Base-by-base conservation (phyloP, 2,113 vertebrate species). In the Grammomys surdaster region DNA sequence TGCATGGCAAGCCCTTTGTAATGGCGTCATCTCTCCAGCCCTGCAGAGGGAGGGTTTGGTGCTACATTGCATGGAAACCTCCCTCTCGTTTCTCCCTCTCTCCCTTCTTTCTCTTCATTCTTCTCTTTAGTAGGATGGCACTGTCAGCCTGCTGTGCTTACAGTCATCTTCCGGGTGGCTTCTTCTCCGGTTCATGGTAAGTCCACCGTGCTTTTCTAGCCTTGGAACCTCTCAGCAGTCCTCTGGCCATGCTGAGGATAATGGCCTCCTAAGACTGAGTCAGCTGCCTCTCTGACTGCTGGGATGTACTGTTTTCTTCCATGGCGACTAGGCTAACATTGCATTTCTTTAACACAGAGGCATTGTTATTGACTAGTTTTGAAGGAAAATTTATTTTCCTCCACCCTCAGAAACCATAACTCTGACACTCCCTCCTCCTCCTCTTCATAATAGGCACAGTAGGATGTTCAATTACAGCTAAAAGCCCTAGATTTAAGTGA, bases 401-500 rank as follows among this genome's bases (percentile, higher is more conserved):
- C 89, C 16, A 33, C 95, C 91, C 75, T 95, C 72, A 65, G 88
- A 93, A 96, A 76, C 92, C 87, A 97, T 93, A 97, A 95, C 87
- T 93, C 92, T 8, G 5, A 94, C 87, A 92, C 86, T 91, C 90
- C 92, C 95, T 90, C 89, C 94, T 96, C 96, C 90, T 87, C 93
- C 69, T 96, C 92, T 95, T 97, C 95, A 93, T 96, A 97, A 97
- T 96, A 95, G 95, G 86, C 97, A 70, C 97, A 91, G 97, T 97
- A 96, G 96, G 97, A 80, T 95, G 91, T 96, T 97, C 97, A 98
- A 97, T 97, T 97, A 97, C 73, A 93, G 92, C 95, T 97, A 96
- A 97, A 97, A 97, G 97, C 97, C 87, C 91, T 96, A 84, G 93
- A 96, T 97, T 97, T 97, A 96, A 97, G 93, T 96, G 97, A 97